Conservation (phyloP, 2,113 vertebrate species). For the Polypterus bichir region DNA sequence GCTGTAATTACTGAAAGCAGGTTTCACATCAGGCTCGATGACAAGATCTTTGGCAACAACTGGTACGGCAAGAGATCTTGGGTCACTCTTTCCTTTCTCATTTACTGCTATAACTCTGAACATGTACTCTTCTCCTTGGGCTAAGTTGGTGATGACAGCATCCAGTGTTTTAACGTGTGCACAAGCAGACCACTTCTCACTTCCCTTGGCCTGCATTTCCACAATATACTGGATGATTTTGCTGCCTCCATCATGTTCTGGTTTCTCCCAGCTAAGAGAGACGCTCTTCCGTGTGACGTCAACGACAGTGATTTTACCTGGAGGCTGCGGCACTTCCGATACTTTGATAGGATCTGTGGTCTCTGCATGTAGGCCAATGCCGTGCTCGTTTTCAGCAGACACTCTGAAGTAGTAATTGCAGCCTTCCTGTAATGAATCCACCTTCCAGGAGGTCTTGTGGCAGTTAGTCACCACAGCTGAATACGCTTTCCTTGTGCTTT, state of each 20-base stretch:
- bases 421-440: constrained; percentile 87
- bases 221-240: constrained; percentile 88
- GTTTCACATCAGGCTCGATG: constrained; percentile 82
- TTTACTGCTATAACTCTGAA: constrained; percentile 90
- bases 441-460: constrained; percentile 79
- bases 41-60: constrained; percentile 86
- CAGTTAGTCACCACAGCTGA: constrained; percentile 90
- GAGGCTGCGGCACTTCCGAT: constrained; percentile 89
- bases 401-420: constrained; percentile 92
- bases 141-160: constrained; percentile 70
- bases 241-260: constrained; percentile 92
- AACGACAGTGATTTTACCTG: constrained; percentile 79
- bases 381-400: constrained; percentile 83
- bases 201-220: constrained; percentile 84
- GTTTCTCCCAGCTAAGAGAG: constrained; percentile 85
- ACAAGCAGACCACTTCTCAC: constrained; percentile 84
- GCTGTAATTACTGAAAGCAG: constrained; percentile 81
- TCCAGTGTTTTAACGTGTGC: constrained; percentile 82
- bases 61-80: constrained; percentile 78
- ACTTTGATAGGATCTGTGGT: constrained; percentile 80
- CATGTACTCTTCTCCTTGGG: constrained; percentile 82
- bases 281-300: constrained; percentile 89
- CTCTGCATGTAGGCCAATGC: constrained; percentile 77
- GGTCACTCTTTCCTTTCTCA: constrained; percentile 94
- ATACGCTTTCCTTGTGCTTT: constrained; percentile 89